Conservation (phyloP, 2,797 vertebrate species). For the Sphenopsis melanotis region DNA sequence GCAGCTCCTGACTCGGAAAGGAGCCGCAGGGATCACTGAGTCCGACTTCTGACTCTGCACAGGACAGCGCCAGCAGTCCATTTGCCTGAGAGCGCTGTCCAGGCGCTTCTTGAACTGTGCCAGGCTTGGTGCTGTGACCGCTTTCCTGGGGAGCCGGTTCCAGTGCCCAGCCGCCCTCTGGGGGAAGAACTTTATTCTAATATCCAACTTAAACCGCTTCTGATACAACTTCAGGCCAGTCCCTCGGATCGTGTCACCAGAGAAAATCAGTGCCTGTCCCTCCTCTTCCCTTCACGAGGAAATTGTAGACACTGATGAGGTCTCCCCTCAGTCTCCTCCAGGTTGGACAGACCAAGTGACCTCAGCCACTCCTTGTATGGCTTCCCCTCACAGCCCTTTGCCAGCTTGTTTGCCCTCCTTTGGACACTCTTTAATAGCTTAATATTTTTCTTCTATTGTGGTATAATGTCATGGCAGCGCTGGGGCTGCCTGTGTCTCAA, state of each 20-base stretch:
- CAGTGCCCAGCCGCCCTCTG: fast-evolving
- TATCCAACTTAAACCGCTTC: not conserved
- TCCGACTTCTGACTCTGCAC: fast-evolving
- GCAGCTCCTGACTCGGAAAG: fast-evolving
- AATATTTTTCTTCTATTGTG: not conserved
- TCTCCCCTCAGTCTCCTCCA: not conserved
- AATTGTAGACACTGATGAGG: too few relatives aligned
- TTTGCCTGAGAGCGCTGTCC: too few relatives aligned
- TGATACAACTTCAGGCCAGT: too few relatives aligned
- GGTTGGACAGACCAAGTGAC: not conserved
- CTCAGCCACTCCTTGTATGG: not conserved
- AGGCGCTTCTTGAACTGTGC: not conserved
- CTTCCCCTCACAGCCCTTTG: fast-evolving
- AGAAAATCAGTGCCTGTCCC: not conserved
- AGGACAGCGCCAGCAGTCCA: too few relatives aligned
- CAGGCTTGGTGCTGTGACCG: not conserved
- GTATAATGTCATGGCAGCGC: fast-evolving
- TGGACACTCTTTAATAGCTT: not conserved
- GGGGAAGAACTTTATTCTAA: not conserved
- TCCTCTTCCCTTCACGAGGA: not conserved
- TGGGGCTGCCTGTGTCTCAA: fast-evolving
- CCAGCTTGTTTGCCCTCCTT: not conserved
- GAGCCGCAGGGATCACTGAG: fast-evolving
- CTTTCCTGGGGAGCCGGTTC: not conserved
- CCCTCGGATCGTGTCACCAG: not conserved